Conservation (phyloP, 2,797 vertebrate genomes). For the Danio jaintianensis region DNA sequence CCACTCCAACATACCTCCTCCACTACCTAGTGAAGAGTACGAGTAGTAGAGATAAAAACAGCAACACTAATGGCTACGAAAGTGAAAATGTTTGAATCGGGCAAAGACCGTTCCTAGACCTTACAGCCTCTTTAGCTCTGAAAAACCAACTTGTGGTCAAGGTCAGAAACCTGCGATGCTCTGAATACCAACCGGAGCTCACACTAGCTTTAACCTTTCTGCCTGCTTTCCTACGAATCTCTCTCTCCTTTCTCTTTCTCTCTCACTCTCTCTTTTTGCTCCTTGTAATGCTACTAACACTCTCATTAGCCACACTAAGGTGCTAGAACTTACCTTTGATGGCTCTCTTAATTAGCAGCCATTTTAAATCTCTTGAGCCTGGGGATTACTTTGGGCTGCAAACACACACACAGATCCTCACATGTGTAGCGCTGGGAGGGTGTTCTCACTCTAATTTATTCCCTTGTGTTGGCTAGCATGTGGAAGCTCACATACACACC, state of each 20-base stretch:
- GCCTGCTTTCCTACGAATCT: not conserved
- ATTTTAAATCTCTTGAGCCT: slow-evolving; percentile 51
- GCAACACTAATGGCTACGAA: not conserved
- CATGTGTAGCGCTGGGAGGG: slow-evolving; percentile 36
- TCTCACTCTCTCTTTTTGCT: slow-evolving; percentile 10
- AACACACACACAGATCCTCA: slow-evolving; percentile 35
- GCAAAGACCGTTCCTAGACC: slow-evolving; percentile 13
- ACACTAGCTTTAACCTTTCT: slow-evolving; percentile 26
- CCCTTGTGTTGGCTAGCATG: slow-evolving; percentile 57
- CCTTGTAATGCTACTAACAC: slow-evolving; percentile 52
- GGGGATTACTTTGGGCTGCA: slow-evolving; percentile 48
- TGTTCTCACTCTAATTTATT: slow-evolving; percentile 62
- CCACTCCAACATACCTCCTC: slow-evolving; percentile 2
- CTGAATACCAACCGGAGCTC: slow-evolving; percentile 27
- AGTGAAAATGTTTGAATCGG: slow-evolving; percentile 2
- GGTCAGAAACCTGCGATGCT: slow-evolving; percentile 3
- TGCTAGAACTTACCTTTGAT: slow-evolving; percentile 77
- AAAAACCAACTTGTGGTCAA: slow-evolving; percentile 25
- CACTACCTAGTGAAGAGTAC: not conserved
- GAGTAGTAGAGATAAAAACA: slow-evolving; percentile 20
- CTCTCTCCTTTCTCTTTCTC: slow-evolving; percentile 1
- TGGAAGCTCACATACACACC: slow-evolving; percentile 15
- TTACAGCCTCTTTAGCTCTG: not conserved
- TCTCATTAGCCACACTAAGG: slow-evolving; percentile 73
- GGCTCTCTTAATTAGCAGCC: slow-evolving; percentile 75